Percentiles rank a stretch among this genome's conserved stretches.
Evolutionary conservation across 2,888 invertebrate genomes (phyloP).

Genomic region (Cephus spinipes): DNA sequence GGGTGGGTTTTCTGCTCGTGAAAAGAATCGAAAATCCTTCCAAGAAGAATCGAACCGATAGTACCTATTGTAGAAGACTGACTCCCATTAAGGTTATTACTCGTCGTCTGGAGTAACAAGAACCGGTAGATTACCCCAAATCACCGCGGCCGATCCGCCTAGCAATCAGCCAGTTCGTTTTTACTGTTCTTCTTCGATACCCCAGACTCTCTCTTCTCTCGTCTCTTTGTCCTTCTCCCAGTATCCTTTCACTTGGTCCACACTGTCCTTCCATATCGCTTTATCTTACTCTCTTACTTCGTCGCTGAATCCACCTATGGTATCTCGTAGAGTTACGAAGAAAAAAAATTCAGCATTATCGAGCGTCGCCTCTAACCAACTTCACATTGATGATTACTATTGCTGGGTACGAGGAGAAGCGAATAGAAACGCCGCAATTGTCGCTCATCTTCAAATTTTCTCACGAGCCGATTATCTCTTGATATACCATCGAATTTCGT

Average conservation of each 20-base stretch:
- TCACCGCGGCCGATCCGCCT: conserved; percentile 61
- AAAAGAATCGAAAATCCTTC: not conserved
- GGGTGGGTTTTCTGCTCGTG: not conserved
- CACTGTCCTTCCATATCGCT: not conserved
- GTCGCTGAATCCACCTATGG: conserved; percentile 18
- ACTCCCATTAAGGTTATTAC: conserved; percentile 62
- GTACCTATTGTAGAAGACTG: conserved; percentile 41
- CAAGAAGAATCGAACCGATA: conserved; percentile 35
- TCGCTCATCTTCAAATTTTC: not conserved
- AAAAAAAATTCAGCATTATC: conserved; percentile 46
- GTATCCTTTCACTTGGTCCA: conserved; percentile 7
- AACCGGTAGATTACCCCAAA: conserved; percentile 62
- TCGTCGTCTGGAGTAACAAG: conserved; percentile 61
- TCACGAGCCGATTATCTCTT: not conserved
- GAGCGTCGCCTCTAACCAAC: conserved; percentile 53
- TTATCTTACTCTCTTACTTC: conserved; percentile 20
- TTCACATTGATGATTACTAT: conserved; percentile 57
- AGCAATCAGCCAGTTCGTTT: conserved; percentile 54
- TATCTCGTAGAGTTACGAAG: conserved; percentile 27
- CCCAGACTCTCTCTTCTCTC: conserved; percentile 23
- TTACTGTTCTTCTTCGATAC: conserved; percentile 30
- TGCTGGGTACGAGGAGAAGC: not conserved
- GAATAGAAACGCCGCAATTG: not conserved
- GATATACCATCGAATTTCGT: not conserved
- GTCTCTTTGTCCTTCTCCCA: conserved; percentile 20